Percentiles rank a stretch among this genome's conserved stretches.
Conservation (phyloP, 2,113 vertebrate genomes). For the Brachionichthys hirsutus region DNA sequence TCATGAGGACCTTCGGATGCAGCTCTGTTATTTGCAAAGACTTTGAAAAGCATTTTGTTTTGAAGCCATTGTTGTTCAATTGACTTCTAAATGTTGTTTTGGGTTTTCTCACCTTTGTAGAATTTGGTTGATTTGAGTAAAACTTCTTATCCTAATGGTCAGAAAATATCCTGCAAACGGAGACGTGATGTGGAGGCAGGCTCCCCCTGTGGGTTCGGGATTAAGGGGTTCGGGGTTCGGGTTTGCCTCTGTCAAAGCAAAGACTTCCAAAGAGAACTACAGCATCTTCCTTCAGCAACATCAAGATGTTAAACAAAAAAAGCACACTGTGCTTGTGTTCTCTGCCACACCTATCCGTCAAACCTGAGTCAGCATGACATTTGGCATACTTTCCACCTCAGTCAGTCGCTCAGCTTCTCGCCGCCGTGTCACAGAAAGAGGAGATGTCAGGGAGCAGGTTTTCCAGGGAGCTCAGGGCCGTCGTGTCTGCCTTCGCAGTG, state of each 20-base stretch:
- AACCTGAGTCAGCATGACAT: constrained; percentile 44
- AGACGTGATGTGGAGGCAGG: no score
- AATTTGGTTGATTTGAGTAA: no score
- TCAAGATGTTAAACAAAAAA: constrained; percentile 31
- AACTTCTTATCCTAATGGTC: no score
- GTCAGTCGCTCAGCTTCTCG: constrained; percentile 56
- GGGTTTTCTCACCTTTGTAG: no score
- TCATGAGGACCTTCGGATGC: no score
- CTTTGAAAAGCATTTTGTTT: no score
- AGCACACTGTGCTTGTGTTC: constrained; percentile 28
- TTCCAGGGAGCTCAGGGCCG: constrained; percentile 67
- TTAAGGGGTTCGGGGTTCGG: no score
- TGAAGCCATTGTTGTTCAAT: no score
- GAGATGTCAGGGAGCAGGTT: constrained; percentile 76
- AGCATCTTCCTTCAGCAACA: constrained; percentile 19
- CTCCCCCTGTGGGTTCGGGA: constrained; percentile 3
- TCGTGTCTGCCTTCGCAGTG: constrained; percentile 66
- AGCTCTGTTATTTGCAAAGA: no score
- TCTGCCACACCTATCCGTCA: constrained; percentile 60
- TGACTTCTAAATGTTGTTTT: no score
- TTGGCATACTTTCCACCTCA: constrained; percentile 50
- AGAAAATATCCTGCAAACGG: no score
- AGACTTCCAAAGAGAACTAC: constrained; percentile 20
- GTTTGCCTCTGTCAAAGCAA: constrained; percentile 21
- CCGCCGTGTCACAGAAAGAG: constrained; percentile 65